Percentiles rank a stretch among this genome's conserved stretches.
phyloP scores from a whole-genome alignment of 2,888 invertebrate species.

The Diabrotica balteata region DNA sequence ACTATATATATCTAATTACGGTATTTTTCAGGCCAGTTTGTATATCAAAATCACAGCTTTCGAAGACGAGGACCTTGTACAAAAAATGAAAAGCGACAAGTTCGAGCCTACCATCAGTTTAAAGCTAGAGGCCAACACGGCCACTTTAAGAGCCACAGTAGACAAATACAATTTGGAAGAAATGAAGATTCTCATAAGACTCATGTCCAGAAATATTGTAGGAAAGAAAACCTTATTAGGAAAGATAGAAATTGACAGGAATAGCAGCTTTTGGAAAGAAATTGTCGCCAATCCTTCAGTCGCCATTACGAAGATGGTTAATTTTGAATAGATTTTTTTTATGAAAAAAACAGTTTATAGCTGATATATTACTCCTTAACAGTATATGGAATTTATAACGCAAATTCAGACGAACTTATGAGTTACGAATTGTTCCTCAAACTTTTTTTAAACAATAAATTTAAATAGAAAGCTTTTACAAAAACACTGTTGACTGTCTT shows the following conservation, averaged over 20 bases:
- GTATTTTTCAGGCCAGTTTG: slow-evolving; percentile 67
- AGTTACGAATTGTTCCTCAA: too few species aligned
- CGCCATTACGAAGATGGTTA: slow-evolving; percentile 68
- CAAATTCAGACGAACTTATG: too few species aligned
- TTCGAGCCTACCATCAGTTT: slow-evolving; percentile 80
- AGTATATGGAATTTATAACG: too few species aligned
- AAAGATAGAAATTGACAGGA: slow-evolving; percentile 70
- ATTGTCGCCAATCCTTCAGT: slow-evolving; percentile 65
- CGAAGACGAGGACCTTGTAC: slow-evolving; percentile 66
- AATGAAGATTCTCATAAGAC: slow-evolving; percentile 71
- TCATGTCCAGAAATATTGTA: slow-evolving; percentile 72
- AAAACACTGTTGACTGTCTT: too few species aligned
- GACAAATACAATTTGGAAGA: slow-evolving; percentile 69
- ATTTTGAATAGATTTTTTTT: slow-evolving; percentile 60
- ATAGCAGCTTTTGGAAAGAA: slow-evolving; percentile 71
- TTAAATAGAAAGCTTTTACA: too few species aligned
- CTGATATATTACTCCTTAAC: too few species aligned
- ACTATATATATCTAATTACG: too few species aligned
- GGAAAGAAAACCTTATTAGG: slow-evolving; percentile 74
- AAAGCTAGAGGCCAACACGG: slow-evolving; percentile 73
- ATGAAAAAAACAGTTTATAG: too few species aligned
- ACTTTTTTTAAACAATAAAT: too few species aligned
- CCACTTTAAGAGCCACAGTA: slow-evolving; percentile 69
- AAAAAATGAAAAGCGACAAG: slow-evolving; percentile 73
- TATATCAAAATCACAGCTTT: slow-evolving; percentile 80